Percentiles rank a stretch among this genome's conserved stretches.
Conservation (phyloP, 2,113 vertebrate species). For the Cavia porcellus region DNA sequence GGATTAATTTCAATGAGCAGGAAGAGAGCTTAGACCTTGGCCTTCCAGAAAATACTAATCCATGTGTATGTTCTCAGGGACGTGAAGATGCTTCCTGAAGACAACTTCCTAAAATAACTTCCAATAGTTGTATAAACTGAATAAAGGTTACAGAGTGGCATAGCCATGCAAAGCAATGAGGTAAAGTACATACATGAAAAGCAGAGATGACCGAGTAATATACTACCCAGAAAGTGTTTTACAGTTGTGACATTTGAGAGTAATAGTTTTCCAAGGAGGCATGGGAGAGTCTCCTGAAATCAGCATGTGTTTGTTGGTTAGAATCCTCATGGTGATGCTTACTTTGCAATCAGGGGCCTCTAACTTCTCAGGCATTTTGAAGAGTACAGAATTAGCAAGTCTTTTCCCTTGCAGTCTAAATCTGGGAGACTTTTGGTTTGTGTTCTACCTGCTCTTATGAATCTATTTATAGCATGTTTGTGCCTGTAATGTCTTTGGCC, state of each 20-base stretch:
- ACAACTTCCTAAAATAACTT: neutral
- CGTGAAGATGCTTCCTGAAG: neutral
- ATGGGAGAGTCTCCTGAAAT: neutral
- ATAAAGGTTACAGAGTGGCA: neutral
- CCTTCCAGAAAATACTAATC: neutral
- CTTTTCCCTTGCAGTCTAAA: neutral
- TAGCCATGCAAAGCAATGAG: neutral
- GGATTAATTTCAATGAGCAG: neutral
- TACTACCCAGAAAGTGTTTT: neutral
- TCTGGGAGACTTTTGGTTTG: neutral
- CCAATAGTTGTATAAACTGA: neutral
- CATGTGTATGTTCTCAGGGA: neutral
- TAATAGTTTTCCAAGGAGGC: neutral
- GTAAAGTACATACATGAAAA: constrained; percentile 15
- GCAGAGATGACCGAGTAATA: neutral
- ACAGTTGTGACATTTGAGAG: neutral
- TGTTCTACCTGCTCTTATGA: neutral
- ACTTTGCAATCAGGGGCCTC: neutral
- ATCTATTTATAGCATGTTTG: neutral
- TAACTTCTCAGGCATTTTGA: neutral
- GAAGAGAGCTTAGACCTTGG: neutral
- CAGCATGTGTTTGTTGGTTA: neutral
- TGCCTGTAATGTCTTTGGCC: neutral
- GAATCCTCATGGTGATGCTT: neutral
- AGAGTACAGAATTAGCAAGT: neutral